Evolutionary conservation across 2,888 invertebrate species (phyloP).

Genomic region (Orgyia antiqua): DNA sequence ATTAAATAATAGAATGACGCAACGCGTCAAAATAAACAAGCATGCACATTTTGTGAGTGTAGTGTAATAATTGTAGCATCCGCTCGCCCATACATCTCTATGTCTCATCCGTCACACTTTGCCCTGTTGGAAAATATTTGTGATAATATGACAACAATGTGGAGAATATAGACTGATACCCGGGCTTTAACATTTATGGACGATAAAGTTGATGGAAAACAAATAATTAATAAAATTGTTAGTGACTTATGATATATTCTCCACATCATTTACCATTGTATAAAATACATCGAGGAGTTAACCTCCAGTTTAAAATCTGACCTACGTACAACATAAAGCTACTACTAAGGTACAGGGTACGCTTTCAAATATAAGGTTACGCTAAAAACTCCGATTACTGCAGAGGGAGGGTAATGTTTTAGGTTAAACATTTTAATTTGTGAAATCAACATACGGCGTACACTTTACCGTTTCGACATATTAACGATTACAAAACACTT

Average conservation of each 20-base stretch:
- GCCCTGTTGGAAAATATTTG: slow-evolving; percentile 59
- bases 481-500: slow-evolving; percentile 75
- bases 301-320: slow-evolving; percentile 49
- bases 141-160: slow-evolving; percentile 50
- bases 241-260: slow-evolving; percentile 32
- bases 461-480: slow-evolving; percentile 69
- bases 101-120: slow-evolving; percentile 58
- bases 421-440: slow-evolving; percentile 11
- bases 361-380: slow-evolving; percentile 29
- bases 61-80: slow-evolving; percentile 52
- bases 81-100: slow-evolving; percentile 72
- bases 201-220: no score
- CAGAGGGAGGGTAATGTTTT: no score
- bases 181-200: no score
- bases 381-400: slow-evolving; percentile 17
- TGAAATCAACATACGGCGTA: slow-evolving; percentile 36
- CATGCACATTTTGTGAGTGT: slow-evolving; percentile 56
- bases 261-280: slow-evolving; percentile 41
- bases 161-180: no score
- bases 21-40: slow-evolving; percentile 43
- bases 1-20: slow-evolving; percentile 39
- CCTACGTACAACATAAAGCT: slow-evolving; percentile 76
- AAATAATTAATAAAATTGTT: no score
- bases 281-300: slow-evolving; percentile 42
- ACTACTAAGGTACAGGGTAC: slow-evolving; percentile 66